These are phyloP conservation scores for Molossus alvarezi DNA, from an alignment of 2,797 vertebrate species.

Conservation along the genomic window DNA sequence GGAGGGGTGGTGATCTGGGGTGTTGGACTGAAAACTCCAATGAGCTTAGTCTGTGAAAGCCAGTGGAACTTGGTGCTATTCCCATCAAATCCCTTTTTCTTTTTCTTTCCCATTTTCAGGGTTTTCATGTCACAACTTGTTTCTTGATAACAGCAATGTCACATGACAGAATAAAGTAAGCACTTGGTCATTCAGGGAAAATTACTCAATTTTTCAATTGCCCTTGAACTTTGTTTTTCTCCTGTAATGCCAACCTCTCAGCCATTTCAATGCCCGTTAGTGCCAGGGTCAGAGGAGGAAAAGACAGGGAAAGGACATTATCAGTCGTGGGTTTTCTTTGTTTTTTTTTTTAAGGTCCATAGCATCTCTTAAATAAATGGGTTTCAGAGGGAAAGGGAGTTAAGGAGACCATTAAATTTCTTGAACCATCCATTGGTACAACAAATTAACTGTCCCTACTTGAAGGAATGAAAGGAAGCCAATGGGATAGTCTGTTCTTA, in stretches of 20 bases:
- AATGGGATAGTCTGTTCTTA: not conserved
- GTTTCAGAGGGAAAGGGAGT: not conserved
- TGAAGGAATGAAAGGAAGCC: not conserved
- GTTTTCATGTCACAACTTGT: slow-evolving; percentile 36
- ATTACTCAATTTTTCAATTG: slow-evolving; percentile 69
- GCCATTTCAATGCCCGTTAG: slow-evolving; percentile 61
- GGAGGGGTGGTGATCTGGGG: rapidly evolving
- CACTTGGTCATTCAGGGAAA: slow-evolving; percentile 32
- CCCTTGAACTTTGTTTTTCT: slow-evolving; percentile 77
- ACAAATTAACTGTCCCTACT: slow-evolving; percentile 16
- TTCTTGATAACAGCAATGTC: slow-evolving; percentile 49
- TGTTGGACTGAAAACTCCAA: not conserved
- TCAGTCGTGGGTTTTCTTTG: not conserved
- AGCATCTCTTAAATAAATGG: slow-evolving; percentile 22
- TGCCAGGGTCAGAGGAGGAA: slow-evolving; percentile 4
- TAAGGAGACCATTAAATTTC: slow-evolving; percentile 22
- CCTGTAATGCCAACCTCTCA: slow-evolving; percentile 62
- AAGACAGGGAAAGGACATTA: slow-evolving; percentile 2
- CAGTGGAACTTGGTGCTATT: not conserved
- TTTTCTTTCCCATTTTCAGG: not conserved
- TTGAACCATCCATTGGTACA: not conserved
- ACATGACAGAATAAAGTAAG: slow-evolving; percentile 30
- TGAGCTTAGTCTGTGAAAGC: not conserved
- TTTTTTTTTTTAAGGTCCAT: slow-evolving; percentile 26
- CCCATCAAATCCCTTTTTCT: not conserved